phyloP scores from a whole-genome alignment of 2,113 vertebrate genomes.

The Cettia cetti region DNA sequence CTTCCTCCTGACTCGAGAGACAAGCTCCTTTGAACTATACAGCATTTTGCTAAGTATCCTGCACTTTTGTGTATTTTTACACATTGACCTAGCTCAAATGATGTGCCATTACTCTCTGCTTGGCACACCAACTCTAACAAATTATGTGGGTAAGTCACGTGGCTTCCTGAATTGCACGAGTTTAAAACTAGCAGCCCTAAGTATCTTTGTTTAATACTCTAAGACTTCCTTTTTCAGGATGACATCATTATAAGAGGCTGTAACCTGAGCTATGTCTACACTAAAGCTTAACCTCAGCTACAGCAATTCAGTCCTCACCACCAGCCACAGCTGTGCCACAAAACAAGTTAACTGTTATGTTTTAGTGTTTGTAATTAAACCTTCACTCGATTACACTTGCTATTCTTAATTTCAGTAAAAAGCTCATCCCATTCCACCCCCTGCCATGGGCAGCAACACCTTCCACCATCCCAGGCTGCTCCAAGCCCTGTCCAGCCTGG shows the following conservation, averaged over 20 bases:
- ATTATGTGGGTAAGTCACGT: background rate
- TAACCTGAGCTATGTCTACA: background rate
- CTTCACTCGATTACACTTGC: background rate
- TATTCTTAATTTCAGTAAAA: background rate
- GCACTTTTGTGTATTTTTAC: background rate
- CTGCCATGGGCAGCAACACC: background rate
- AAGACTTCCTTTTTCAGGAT: conserved; percentile 32
- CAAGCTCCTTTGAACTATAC: background rate
- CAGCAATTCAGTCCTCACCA: background rate
- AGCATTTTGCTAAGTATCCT: background rate
- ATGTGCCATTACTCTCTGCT: background rate
- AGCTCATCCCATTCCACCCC: background rate
- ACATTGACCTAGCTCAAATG: background rate
- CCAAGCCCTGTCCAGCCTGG: accelerated
- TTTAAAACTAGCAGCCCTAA: background rate
- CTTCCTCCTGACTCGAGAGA: background rate
- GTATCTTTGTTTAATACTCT: background rate
- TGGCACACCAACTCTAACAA: background rate
- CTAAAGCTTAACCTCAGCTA: background rate
- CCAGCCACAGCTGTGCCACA: background rate
- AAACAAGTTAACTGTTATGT: background rate
- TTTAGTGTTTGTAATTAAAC: background rate
- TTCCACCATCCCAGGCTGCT: accelerated
- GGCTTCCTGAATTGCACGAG: background rate
- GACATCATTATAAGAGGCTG: background rate